These are phyloP conservation scores for Eumerus sabulonum DNA, from an alignment of 2,888 invertebrate genomes.

Conservation along the genomic window DNA sequence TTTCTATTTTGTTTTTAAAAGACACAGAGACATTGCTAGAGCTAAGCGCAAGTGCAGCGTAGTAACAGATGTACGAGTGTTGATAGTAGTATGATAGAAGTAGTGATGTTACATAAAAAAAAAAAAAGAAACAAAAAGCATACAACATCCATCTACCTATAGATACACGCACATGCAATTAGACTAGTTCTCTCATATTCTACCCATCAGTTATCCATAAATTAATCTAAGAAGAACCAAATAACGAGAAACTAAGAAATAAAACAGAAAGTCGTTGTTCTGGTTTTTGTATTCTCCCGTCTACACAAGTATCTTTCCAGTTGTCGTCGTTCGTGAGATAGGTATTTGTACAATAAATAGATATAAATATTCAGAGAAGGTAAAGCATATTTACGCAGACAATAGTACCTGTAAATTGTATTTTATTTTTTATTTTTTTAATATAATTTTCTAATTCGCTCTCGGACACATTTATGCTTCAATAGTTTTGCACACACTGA, in stretches of 20 bases:
- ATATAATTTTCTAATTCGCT: constrained; percentile 51
- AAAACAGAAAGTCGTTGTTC: constrained; percentile 65
- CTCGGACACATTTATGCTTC: constrained; percentile 67
- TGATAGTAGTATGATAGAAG: constrained; percentile 47
- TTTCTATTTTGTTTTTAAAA: no score
- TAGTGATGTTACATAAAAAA: constrained; percentile 42
- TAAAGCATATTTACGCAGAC: constrained; percentile 69
- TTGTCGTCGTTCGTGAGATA: constrained; percentile 20
- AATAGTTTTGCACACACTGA: constrained; percentile 67
- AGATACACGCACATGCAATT: constrained; percentile 25
- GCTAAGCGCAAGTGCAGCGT: constrained; percentile 58
- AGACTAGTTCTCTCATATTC: neutral
- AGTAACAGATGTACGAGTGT: constrained; percentile 34
- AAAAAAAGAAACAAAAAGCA: constrained; percentile 19
- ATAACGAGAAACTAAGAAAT: constrained; percentile 49
- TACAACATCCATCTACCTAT: constrained; percentile 34
- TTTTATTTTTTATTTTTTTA: constrained; percentile 32
- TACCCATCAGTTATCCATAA: constrained; percentile 1
- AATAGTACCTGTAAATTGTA: constrained; percentile 64
- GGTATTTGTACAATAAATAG: constrained; percentile 54
- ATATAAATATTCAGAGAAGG: constrained; percentile 48
- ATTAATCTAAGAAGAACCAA: constrained; percentile 6
- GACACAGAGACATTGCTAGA: constrained; percentile 52
- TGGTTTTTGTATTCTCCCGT: no score
- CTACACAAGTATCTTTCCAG: no score